Evolutionary conservation across 2,797 vertebrate genomes (phyloP).

Genomic region (Dipus sagitta): DNA sequence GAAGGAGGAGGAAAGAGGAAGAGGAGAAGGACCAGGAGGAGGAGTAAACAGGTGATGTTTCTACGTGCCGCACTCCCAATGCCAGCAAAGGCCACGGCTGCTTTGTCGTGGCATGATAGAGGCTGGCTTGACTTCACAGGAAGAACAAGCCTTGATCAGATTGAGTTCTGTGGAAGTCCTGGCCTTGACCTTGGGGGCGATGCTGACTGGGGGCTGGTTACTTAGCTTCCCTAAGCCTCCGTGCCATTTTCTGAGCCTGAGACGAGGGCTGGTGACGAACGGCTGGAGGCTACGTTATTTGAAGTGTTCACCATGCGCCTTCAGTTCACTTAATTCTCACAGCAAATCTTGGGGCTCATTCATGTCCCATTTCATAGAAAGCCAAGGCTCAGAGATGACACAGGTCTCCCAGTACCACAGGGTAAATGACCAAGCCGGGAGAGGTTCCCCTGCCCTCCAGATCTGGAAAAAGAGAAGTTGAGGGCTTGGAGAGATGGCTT

Average conservation of each 20-base stretch:
- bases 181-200: background rate
- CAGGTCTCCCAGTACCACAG: background rate
- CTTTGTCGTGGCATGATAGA: background rate
- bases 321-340: background rate
- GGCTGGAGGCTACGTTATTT: no score
- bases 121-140: background rate
- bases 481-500: no score
- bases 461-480: no score
- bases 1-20: background rate
- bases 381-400: background rate
- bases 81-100: background rate
- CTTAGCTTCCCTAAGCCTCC: background rate
- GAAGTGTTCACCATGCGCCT: background rate
- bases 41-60: background rate
- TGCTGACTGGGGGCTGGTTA: background rate
- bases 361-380: background rate
- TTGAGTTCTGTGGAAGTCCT: no score
- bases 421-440: background rate
- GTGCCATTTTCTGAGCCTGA: background rate
- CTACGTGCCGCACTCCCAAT: slow-evolving; percentile 55
- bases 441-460: background rate
- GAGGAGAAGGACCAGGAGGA: rapidly evolving
- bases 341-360: background rate
- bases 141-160: background rate
- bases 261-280: background rate